A percentile compares a stretch with the other conserved stretches of the same genome.
Evolutionary conservation across 2,797 vertebrate species (phyloP).

Genomic region (Corythornis leucogaster): DNA sequence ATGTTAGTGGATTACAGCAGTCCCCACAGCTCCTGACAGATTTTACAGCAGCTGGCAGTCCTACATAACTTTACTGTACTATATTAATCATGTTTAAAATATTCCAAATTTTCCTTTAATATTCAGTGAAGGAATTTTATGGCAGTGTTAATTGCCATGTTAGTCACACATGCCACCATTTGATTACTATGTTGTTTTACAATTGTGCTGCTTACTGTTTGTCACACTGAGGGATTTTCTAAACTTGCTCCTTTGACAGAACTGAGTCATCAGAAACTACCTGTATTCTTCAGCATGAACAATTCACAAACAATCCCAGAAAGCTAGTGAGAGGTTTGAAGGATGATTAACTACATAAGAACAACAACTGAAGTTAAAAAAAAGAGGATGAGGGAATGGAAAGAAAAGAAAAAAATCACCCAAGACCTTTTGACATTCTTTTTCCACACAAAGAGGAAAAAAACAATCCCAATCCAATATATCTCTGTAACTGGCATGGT

Average conservation of each 20-base stretch:
- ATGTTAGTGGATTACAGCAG: neutral
- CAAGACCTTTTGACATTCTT: neutral
- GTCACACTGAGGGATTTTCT: neutral
- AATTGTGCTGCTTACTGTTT: neutral
- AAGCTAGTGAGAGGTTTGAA: neutral
- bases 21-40: neutral
- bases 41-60: neutral
- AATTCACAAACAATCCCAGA: neutral
- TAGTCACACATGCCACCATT: neutral
- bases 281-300: neutral
- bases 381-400: no score
- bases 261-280: neutral
- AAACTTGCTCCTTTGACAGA: neutral
- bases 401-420: neutral
- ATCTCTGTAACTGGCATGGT: neutral
- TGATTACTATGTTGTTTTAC: neutral
- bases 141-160: neutral
- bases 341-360: neutral
- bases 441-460: neutral
- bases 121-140: neutral
- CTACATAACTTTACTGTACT: neutral
- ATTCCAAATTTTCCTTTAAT: neutral
- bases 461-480: neutral
- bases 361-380: neutral
- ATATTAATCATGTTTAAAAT: neutral